Conservation (phyloP, 2,888 invertebrate genomes). For the Ctena decussata region DNA sequence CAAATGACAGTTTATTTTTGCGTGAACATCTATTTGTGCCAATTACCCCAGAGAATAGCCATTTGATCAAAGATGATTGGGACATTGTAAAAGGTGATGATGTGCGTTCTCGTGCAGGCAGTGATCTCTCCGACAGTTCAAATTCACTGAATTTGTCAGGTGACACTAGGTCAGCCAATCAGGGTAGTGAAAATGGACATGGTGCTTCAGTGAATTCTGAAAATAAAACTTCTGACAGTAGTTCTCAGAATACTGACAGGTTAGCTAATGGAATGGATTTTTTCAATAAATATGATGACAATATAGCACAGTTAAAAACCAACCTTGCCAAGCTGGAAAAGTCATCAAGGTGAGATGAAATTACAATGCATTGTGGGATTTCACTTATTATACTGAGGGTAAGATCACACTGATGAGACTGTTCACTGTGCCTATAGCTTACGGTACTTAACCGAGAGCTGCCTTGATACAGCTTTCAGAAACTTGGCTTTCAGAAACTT, state of each 20-base stretch:
- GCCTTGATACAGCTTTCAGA: no score
- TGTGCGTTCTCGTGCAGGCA: conserved; percentile 60
- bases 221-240: not conserved
- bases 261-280: conserved; percentile 81
- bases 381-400: not conserved
- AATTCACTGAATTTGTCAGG: not conserved
- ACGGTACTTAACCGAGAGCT: no score
- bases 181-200: conserved; percentile 31
- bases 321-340: conserved; percentile 85
- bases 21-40: conserved; percentile 96
- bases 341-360: conserved; percentile 74
- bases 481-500: no score
- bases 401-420: not conserved
- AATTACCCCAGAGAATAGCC: conserved; percentile 74
- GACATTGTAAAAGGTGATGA: conserved; percentile 64
- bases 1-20: conserved; percentile 97
- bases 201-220: conserved; percentile 15
- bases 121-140: conserved; percentile 49
- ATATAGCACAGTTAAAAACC: conserved; percentile 86
- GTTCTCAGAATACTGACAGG: not conserved
- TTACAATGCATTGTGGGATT: conserved; percentile 9
- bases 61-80: conserved; percentile 68
- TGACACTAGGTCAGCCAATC: conserved; percentile 5
- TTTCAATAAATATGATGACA: conserved; percentile 86
- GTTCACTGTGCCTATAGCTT: not conserved